Base-by-base conservation (phyloP, 2,113 vertebrate species). In the Dendropsophus ebraccatus region DNA sequence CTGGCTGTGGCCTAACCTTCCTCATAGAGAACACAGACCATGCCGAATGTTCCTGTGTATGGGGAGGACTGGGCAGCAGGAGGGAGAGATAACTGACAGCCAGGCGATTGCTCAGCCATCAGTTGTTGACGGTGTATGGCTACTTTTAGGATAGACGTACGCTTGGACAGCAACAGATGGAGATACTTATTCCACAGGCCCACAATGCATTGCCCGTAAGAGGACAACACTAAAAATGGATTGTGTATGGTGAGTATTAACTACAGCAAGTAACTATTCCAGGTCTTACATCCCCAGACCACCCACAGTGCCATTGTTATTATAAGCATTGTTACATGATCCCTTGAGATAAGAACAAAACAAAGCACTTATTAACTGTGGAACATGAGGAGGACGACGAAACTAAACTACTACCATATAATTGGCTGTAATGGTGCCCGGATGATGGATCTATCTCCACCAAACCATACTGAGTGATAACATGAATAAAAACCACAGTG, bases 291-390 rank as follows among this genome's bases (percentile, higher is more conserved):
- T 4, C 23, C 23, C 37, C 28, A 62, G 78, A 47, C 78, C 78
- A 80, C 78, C 78, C 78, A 62, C 78, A 60, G 78, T 47, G 37
- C 32, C 56, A 45, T 62, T 80, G 78, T 80, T 25, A 45, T 23
- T 62, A 62, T 37, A 41, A 47, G 23, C 56, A 41, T 80, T 80
- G 78, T 80, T 62, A 80, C 35, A 80, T 60, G 75, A 78, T 54
- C 75, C 23, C 75, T 19, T 37, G 35, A 54, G 74, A 28, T 77
- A 54, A 77, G 49, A 54, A 32, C 16, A 12, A 77, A 35, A 77
- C 74, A 77, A 78, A 78, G 75, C 50, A 19, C 50, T 78, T 28
- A 78, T 78, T 78, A 56, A 56, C 47, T 32, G 23, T 25, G 5
- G 47, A 30, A 13, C 1, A 13, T 41, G 8, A 28, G 58, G n/a